A percentile compares a stretch with the other conserved stretches of the same genome.
phyloP scores from a whole-genome alignment of 2,797 vertebrate species.

The Myripristis murdjan region DNA sequence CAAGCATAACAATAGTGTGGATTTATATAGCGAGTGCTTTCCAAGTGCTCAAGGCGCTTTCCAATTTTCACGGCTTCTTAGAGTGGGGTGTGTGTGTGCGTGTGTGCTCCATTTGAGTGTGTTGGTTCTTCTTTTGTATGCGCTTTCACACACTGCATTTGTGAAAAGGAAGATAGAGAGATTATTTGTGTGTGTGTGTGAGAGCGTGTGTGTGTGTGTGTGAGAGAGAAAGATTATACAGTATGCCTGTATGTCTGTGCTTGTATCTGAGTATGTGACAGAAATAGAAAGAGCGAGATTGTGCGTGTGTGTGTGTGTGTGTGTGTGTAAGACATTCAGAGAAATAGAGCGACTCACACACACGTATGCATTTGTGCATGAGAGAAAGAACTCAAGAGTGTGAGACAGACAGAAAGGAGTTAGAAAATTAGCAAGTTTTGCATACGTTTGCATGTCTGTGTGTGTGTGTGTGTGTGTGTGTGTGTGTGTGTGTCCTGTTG shows the following conservation, averaged over 20 bases:
- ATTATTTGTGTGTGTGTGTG: slow-evolving; percentile 27
- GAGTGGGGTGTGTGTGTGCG: slow-evolving; percentile 2
- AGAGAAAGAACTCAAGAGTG: background rate
- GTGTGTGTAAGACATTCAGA: background rate
- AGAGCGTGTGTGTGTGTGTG: slow-evolving; percentile 3
- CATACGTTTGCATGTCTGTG: background rate
- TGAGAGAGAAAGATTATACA: no score
- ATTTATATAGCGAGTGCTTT: slow-evolving; percentile 57
- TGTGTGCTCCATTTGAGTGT: slow-evolving; percentile 3
- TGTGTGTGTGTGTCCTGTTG: background rate
- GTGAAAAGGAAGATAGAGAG: slow-evolving; percentile 25
- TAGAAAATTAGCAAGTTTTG: background rate
- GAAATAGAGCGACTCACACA: slow-evolving; percentile 20
- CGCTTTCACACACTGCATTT: background rate
- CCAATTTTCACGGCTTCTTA: slow-evolving; percentile 45
- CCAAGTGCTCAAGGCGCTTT: slow-evolving; percentile 46
- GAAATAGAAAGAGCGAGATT: background rate
- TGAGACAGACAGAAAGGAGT: background rate
- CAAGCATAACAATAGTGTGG: slow-evolving; percentile 60
- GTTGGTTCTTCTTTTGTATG: slow-evolving; percentile 1
- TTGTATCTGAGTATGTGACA: slow-evolving; percentile 3
- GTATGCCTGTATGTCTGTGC: slow-evolving; percentile 13
- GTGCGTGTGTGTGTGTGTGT: slow-evolving; percentile 1
- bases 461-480: background rate
- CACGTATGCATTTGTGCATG: background rate